Conservation (phyloP, 2,113 vertebrate species). For the Cheilinus undulatus region DNA sequence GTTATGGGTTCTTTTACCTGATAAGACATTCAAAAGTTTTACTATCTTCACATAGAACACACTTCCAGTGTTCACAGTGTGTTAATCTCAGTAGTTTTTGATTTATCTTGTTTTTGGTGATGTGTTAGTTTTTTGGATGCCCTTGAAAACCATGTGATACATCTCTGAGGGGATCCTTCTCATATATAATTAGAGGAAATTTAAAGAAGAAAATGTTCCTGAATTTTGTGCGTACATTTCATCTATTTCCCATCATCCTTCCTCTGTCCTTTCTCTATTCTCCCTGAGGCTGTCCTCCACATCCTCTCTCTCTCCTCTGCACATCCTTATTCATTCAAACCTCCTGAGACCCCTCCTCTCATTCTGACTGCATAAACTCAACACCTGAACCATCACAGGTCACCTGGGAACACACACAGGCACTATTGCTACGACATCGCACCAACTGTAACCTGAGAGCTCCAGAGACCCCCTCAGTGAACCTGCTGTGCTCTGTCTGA, state of each 20-base stretch:
- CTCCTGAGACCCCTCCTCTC: not conserved
- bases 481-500: no score
- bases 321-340: slow-evolving; percentile 15
- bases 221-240: not conserved
- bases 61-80: not conserved
- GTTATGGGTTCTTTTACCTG: no score
- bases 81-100: no score
- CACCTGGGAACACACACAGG: slow-evolving; percentile 1
- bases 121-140: no score
- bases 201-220: no score
- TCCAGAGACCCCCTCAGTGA: no score
- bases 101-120: no score
- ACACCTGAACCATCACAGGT: slow-evolving; percentile 6
- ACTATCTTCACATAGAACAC: no score
- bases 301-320: slow-evolving; percentile 2
- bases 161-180: no score
- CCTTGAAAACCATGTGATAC: no score
- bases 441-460: not conserved
- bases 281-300: slow-evolving; percentile 15
- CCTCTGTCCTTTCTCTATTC: not conserved
- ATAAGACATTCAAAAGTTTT: no score
- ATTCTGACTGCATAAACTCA: not conserved
- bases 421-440: not conserved
- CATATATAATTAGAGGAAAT: no score
- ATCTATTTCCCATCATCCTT: not conserved